Evolutionary conservation across 2,888 invertebrate species (phyloP), one percentile per base, ranked within the genome.

Genomic region (Callyntrura sp.): DNA sequence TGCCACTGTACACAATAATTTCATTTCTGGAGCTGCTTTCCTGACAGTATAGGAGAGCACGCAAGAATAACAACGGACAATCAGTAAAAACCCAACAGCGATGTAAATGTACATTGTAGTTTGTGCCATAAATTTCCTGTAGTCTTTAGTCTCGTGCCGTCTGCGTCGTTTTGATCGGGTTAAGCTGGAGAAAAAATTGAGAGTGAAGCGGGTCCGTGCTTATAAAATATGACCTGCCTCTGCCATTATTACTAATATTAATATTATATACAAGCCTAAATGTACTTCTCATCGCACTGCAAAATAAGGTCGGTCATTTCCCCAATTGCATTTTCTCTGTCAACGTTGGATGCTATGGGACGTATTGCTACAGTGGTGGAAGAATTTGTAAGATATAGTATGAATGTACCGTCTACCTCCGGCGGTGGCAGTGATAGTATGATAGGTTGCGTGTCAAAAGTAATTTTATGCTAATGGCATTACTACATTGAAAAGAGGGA

Each of bases 391-490:
- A 2, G 6, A 12, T 20, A 48, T 48, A n/a, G 9, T 25, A 65
- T 65, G 62, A 51, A 48, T 35, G 35, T 35, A 35, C 35, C 35
- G 6, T 35, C 35, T 35, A 35, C 6, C 35, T 6, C 2, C 35
- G 35, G 6, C 17, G 20, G 55, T 20, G 20, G 20, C 20, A 11
- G 8, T 79, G n/a, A n/a, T n/a, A 78, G 78, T 23, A 20, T 68
- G 68, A 25, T 79, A 51, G 68, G 43, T 90, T 86, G 90, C 90
- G 86, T 90, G 90, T 86, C 83, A 17, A 76, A 85, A 90, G 82
- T 87, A 86, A 90, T 86, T 90, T 90, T 90, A 90, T 90, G 90
- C 83, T 90, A 90, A 90, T 90, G 68, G 82, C 86, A 86, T 89
- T 89, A 89, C 57, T 89, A 57, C 57, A 55, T 23, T 25, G 51